Base-by-base conservation (phyloP, 2,888 invertebrate species). In the Adineta ricciae region DNA sequence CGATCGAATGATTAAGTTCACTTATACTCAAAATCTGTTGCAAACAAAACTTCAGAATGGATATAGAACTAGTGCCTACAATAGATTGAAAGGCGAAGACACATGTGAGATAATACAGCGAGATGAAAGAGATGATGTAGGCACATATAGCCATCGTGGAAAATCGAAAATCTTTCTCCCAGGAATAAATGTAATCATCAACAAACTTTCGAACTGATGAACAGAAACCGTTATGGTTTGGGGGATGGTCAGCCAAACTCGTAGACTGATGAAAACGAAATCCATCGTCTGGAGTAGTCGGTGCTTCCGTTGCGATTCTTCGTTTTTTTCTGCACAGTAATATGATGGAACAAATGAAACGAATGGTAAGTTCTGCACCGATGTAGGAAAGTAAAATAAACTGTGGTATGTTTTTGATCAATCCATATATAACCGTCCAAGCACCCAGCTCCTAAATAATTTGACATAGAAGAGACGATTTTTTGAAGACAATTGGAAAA, bases 341-440 rank as follows among this genome's bases (percentile, higher is more conserved):
- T n/a, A n/a, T n/a, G n/a, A n/a, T n/a, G n/a, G n/a, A n/a, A n/a
- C n/a, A n/a, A n/a, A n/a, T n/a, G n/a, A 82, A 82, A 38, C 82
- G 82, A n/a, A 46, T 27, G 1, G 11, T 9, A 24, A 82, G 38
- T 82, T 82, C 82, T n/a, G 82, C 24, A n/a, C n/a, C 46, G 24
- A 82, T 46, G n/a, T 82, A 82, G 3, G 82, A 21, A 9, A 82
- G 32, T 41, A n/a, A 82, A 5, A 46, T n/a, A 41, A 82, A 82
- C 38, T 82, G 82, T n/a, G 82, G 82, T 19, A 41, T 46, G 21
- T 82, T 82, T 82, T 46, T 82, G 11, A 82, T 82, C n/a, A 82
- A n/a, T 41, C 82, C 82, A 46, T 82, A 82, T 2, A 82, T 46
- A 4, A 82, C n/a, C 38, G 8, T 41, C 82, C 82, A 82, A 24